Evolutionary conservation across 2,888 invertebrate genomes (phyloP), one percentile per base, ranked within the genome.

Genomic region (Plagodis dolabraria): DNA sequence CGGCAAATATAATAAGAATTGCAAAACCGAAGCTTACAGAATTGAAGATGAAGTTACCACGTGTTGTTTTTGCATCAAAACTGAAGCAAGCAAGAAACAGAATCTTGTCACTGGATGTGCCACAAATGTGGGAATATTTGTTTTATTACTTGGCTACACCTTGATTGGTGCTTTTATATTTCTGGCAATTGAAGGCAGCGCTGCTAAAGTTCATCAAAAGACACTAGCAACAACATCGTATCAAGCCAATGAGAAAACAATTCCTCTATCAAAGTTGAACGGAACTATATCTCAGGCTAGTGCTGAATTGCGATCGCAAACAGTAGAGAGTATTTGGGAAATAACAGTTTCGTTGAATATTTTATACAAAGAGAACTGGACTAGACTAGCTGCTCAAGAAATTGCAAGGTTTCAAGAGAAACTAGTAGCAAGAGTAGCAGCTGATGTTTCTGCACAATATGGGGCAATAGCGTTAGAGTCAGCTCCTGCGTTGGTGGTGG

Each of bases 271-370:
- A 34, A 92, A 90, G 72, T 65, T 88, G 22, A 89, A 89, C 63
- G 84, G 82, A 5, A 86, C 83, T 53, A 88, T 89, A 68, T 83
- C 86, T 6, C 92, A 90, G 65, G 90, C 89, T 0, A 92, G 89
- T 68, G 86, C 88, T 5, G 92, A 93, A 64, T 69, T 92, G 49
- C 78, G 93, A 61, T 89, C 93, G 0, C 92, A 92, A 75, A 96
- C 97, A 7, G 97, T 97, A n/a, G 97, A 97, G 86, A 97, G 96
- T 78, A 97, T 98, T 77, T 98, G 98, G 98, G 96, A 97, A 83
- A 96, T 98, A 54, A 98, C 98, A 0, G 96, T 96, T 62, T 96
- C 95, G 47, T 87, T 97, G 66, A 98, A 98, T 82, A 97, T 98
- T 74, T 93, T 98, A 55, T 97, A 97, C 83, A 95, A 96, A 77